Evolutionary conservation across 64 coral and sea anemone species (phyloP).

Genomic region (Montipora efflorescens): DNA sequence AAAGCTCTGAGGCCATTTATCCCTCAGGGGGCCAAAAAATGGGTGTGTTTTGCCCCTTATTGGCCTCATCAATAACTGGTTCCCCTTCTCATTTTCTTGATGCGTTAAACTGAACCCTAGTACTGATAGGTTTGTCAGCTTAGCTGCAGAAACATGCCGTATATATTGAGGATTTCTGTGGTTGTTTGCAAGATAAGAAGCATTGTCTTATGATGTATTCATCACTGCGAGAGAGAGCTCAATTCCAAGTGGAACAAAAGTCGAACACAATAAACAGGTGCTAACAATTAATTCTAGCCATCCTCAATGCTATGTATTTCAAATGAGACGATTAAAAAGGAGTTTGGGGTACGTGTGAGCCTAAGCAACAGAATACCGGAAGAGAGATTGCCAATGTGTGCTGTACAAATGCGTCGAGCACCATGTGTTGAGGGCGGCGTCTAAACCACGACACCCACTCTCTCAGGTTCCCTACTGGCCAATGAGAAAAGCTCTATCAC

Average conservation of each 20-base stretch:
- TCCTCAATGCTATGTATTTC: constrained; percentile 92
- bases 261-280: constrained; percentile 96
- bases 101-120: background rate
- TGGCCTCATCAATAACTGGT: background rate
- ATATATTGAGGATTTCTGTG: constrained; percentile 64
- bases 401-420: constrained; percentile 12
- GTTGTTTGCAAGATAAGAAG: constrained; percentile 80
- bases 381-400: constrained; percentile 26
- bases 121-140: constrained; percentile 1
- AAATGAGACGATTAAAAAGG: constrained; percentile 79
- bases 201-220: constrained; percentile 75
- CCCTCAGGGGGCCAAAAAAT: constrained; percentile 40
- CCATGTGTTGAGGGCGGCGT: constrained; percentile 52
- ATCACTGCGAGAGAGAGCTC: constrained; percentile 75
- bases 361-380: constrained; percentile 80
- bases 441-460: background rate
- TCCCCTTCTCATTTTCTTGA: constrained; percentile 3
- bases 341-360: constrained; percentile 71
- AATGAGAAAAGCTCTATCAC: constrained; percentile 13
- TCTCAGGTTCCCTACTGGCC: background rate
- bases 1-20: background rate
- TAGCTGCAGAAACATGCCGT: constrained; percentile 42
- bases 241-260: constrained; percentile 90
- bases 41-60: constrained; percentile 45
- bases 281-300: constrained; percentile 91